Base-by-base conservation (phyloP, 1,140 invertebrate genomes). In the Campodea augens region DNA sequence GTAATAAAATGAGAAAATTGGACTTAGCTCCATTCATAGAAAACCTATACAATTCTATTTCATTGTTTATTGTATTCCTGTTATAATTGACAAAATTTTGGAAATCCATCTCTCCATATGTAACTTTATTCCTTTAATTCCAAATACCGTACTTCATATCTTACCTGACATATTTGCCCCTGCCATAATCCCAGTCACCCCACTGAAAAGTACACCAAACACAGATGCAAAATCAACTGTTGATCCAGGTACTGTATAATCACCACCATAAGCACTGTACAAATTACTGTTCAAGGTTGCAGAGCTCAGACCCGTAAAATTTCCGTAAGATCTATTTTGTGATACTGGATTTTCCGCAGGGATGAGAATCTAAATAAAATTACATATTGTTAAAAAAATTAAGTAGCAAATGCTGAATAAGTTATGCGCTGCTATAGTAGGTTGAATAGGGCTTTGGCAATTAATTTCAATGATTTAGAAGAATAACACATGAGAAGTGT, bases 111-210 rank as follows among this genome's bases (percentile, higher is more conserved):
- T 25, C 7, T 45, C 36, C 46, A 39, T 19, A 40, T 39, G 13
- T 44, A 20, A 18, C 10, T 29, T 43, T 10, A 43, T 46, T 44
- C 2, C 5, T 24, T 29, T 19, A 40, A 38, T 36, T 45, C 38
- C 40, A 36, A 46, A 48, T 49, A 49, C 51, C 25, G 29, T 41
- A 43, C 37, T 43, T 44, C 45, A 25, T n/a, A 38, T 60, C 57
- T 63, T 61, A 86, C 87, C 91, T 54, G 88, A 93, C 90, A 99
- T 97, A 64, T 98, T 99, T 18, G 95, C 93, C 5, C 96, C 96
- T 41, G 93, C 95, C 83, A 98, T 95, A 47, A 99, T 98, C 2
- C 96, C 96, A 5, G 96, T 99, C 2, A 98, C 89, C 19, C 91
- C 91, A 40, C 86, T 90, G 57, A 90, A 91, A 2, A 91, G 62